Percentiles rank a stretch among this genome's conserved stretches.
Evolutionary conservation across 2,113 vertebrate genomes (phyloP).

Genomic region (Rhipidura dahli): DNA sequence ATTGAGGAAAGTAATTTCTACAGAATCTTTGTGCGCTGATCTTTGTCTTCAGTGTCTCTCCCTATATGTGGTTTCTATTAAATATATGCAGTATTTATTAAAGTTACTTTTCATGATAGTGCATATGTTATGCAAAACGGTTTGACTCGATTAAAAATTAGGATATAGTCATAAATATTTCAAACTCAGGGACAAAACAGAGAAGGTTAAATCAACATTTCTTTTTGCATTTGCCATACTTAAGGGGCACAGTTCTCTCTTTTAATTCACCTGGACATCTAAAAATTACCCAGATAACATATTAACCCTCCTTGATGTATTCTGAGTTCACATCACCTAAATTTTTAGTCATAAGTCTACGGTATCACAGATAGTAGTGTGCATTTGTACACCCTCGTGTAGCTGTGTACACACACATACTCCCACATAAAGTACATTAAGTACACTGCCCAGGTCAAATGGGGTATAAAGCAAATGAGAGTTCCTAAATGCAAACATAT

Average conservation of each 20-base stretch:
- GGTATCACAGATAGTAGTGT: background rate
- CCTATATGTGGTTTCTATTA: background rate
- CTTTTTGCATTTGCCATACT: background rate
- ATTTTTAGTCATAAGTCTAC: background rate
- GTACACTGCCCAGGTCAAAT: background rate
- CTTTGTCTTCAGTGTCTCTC: background rate
- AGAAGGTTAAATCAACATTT: background rate
- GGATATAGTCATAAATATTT: background rate
- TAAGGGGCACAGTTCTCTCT: background rate
- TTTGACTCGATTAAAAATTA: background rate
- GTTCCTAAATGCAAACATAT: background rate
- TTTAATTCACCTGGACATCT: background rate
- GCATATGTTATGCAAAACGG: background rate
- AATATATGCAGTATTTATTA: background rate
- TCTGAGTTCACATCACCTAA: background rate
- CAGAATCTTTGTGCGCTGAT: background rate
- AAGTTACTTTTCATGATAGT: background rate
- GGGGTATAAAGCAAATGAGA: background rate
- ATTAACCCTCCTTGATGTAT: background rate
- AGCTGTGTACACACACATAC: background rate
- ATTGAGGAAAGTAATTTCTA: background rate
- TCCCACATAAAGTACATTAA: background rate
- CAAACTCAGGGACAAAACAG: background rate
- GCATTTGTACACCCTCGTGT: background rate
- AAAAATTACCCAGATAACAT: background rate